Percentiles rank a stretch among this genome's conserved stretches.
phyloP scores from a whole-genome alignment of 2,797 vertebrate genomes.

The Calcarius lapponicus region DNA sequence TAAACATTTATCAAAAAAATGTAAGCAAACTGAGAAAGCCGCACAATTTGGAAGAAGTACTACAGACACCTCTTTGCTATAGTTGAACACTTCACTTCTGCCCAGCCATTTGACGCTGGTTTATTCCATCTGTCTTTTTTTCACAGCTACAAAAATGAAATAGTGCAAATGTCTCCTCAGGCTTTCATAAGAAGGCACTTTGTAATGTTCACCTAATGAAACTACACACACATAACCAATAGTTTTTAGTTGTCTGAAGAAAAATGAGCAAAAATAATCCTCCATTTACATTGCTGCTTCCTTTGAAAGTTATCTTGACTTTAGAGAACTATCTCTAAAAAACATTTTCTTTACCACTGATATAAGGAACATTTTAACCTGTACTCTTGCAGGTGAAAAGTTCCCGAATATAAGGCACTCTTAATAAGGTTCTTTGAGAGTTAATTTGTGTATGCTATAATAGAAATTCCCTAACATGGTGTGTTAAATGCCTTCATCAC shows the following conservation, averaged over 20 bases:
- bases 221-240: background rate
- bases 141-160: background rate
- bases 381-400: background rate
- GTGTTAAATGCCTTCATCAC: background rate
- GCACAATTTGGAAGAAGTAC: background rate
- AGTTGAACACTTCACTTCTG: background rate
- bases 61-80: background rate
- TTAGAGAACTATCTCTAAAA: background rate
- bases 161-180: background rate
- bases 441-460: background rate
- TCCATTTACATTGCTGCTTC: background rate
- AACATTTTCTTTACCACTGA: background rate
- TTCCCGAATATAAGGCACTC: background rate
- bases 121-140: background rate
- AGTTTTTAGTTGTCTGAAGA: background rate
- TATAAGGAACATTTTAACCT: background rate
- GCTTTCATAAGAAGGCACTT: background rate
- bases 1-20: background rate
- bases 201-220: background rate
- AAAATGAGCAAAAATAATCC: background rate
- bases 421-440: background rate
- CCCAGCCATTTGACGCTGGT: background rate
- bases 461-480: background rate
- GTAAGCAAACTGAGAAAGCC: background rate
- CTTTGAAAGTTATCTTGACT: background rate